A percentile compares a stretch with the other conserved stretches of the same genome.
phyloP scores from a whole-genome alignment of 2,797 vertebrate species.

The Acanthurus tractus region DNA sequence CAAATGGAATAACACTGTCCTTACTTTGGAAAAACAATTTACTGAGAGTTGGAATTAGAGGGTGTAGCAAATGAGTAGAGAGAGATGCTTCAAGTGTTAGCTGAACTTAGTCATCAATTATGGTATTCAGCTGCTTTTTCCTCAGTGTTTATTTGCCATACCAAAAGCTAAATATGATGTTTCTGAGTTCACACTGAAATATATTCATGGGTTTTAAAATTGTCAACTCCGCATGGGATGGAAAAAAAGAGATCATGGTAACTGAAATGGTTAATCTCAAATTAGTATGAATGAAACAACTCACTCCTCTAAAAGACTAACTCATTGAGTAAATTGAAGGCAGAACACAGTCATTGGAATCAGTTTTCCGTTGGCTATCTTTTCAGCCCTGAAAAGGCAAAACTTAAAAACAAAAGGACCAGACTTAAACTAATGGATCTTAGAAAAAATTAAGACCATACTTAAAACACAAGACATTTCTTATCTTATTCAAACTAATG shows the following conservation, averaged over 20 bases:
- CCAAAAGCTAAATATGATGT: constrained; percentile 43
- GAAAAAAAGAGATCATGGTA: constrained; percentile 12
- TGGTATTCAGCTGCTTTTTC: constrained; percentile 42
- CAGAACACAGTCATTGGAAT: constrained; percentile 43
- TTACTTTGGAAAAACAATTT: constrained; percentile 76
- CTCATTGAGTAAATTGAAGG: constrained; percentile 44
- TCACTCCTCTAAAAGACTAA: constrained; percentile 50
- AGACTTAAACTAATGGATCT: constrained; percentile 31
- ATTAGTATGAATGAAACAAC: constrained; percentile 44
- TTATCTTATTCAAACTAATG: constrained; percentile 59
- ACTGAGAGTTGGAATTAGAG: constrained; percentile 67
- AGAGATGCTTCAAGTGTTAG: constrained; percentile 65
- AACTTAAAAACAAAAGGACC: constrained; percentile 15
- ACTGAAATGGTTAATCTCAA: constrained; percentile 47
- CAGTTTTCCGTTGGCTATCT: constrained; percentile 44
- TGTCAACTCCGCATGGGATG: constrained; percentile 25
- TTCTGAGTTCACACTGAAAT: constrained; percentile 45
- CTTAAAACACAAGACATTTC: constrained; percentile 50
- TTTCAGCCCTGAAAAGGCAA: constrained; percentile 15
- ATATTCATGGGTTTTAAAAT: constrained; percentile 42
- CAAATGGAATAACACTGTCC: constrained; percentile 72
- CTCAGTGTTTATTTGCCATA: constrained; percentile 52
- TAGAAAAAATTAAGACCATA: constrained; percentile 49
- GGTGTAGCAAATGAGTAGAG: constrained; percentile 62
- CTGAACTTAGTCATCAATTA: constrained; percentile 62